Percentiles rank a stretch among this genome's conserved stretches.
phyloP scores from a whole-genome alignment of 1,140 invertebrate genomes.

The Aricia agestis region DNA sequence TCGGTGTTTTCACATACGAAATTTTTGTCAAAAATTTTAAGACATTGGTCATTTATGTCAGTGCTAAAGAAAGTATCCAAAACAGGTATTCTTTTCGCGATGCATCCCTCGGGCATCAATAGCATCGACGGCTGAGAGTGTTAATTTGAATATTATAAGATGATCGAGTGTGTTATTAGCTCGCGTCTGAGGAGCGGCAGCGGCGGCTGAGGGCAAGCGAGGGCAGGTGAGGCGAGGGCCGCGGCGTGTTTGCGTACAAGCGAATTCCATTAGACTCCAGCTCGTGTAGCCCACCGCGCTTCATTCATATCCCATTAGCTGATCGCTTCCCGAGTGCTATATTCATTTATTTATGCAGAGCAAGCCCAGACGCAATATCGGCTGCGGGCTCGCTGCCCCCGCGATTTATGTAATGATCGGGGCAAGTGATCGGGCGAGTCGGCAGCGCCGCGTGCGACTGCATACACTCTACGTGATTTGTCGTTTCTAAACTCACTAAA shows the following conservation, averaged over 20 bases:
- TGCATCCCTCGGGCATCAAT: background rate
- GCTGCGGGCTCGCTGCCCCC: constrained; percentile 30
- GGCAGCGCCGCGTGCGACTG: constrained; percentile 29
- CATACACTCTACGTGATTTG: constrained; percentile 21
- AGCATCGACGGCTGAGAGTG: background rate
- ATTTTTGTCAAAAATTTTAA: no score
- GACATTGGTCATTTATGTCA: no score
- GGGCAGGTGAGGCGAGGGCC: constrained; percentile 49
- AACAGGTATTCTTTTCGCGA: no score
- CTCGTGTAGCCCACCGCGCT: constrained; percentile 58
- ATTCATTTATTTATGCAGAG: constrained; percentile 48
- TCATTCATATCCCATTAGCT: constrained; percentile 73
- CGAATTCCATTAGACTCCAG: constrained; percentile 71
- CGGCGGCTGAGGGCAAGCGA: background rate
- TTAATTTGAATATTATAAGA: background rate
- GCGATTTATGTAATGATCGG: constrained; percentile 35
- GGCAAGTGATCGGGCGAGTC: constrained; percentile 32
- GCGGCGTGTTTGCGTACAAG: constrained; percentile 72
- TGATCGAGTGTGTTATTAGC: background rate
- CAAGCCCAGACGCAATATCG: constrained; percentile 34
- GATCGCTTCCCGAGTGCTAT: constrained; percentile 67
- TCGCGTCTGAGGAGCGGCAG: background rate
- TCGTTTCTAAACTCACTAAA: constrained; percentile 5
- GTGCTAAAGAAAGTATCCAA: no score
- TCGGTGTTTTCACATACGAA: no score